These are phyloP conservation scores for Drosophila hamatofila DNA, from an alignment of 2,888 invertebrate genomes.

Conservation along the genomic window DNA sequence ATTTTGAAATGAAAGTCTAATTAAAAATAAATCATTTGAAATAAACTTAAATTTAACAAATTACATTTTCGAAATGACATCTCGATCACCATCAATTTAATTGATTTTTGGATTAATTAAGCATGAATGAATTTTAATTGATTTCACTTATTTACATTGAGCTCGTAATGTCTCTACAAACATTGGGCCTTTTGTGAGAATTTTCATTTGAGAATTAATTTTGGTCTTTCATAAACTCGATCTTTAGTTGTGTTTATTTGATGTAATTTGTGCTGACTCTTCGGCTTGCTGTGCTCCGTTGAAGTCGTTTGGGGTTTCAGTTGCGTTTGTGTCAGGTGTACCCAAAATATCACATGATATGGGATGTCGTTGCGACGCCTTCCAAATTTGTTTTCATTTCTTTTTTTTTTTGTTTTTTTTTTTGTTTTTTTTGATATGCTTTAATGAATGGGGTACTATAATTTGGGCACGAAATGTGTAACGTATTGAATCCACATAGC, in stretches of 20 bases:
- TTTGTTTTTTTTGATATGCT: neutral
- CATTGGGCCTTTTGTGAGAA: neutral
- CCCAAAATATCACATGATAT: slow-evolving; percentile 53
- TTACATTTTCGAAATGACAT: no score
- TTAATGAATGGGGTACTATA: neutral
- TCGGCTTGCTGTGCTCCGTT: slow-evolving; percentile 22
- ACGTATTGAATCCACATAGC: neutral
- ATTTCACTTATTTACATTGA: slow-evolving; percentile 1
- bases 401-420: neutral
- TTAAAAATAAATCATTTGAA: neutral
- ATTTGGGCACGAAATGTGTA: neutral
- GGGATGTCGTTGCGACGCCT: slow-evolving; percentile 4
- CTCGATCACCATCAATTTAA: neutral
- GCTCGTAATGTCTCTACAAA: neutral
- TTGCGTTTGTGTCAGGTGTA: slow-evolving; percentile 44
- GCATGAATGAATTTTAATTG: neutral
- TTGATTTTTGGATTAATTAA: neutral
- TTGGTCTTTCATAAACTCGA: slow-evolving; percentile 4
- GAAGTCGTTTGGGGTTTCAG: slow-evolving; percentile 10
- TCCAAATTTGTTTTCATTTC: neutral
- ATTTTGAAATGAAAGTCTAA: neutral
- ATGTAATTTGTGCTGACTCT: slow-evolving; percentile 41
- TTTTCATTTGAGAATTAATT: neutral
- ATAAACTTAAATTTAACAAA: neutral
- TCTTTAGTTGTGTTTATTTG: slow-evolving; percentile 13